phyloP scores from a whole-genome alignment of 2,797 vertebrate species.

The Dermochelys coriacea region DNA sequence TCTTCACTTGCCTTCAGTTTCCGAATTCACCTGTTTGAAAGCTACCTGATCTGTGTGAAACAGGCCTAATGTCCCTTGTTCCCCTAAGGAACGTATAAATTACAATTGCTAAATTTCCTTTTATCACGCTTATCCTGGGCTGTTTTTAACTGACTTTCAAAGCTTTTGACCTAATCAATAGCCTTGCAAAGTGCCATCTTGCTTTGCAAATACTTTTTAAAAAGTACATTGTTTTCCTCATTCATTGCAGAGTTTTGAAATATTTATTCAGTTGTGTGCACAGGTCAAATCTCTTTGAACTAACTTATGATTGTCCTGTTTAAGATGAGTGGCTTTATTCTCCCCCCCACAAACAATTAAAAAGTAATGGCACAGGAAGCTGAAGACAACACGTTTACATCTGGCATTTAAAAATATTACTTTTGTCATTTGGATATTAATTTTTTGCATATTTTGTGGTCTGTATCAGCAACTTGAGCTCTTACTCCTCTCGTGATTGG shows the following conservation, averaged over 20 bases:
- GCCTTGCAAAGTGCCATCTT: background rate
- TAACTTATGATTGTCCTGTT: background rate
- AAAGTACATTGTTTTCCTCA: accelerated
- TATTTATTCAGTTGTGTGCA: background rate
- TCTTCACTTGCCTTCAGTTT: background rate
- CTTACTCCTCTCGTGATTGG: accelerated
- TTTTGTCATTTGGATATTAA: background rate
- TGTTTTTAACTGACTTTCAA: background rate
- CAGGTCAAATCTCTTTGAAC: background rate
- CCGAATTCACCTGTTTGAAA: background rate
- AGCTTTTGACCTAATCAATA: background rate
- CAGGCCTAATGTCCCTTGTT: background rate
- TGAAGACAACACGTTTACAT: background rate
- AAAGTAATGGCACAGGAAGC: background rate
- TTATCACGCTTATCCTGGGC: background rate
- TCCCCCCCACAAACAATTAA: background rate
- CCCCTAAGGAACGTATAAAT: background rate
- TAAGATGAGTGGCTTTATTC: background rate
- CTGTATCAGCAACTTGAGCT: background rate
- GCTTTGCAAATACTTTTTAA: background rate
- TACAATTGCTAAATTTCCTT: background rate
- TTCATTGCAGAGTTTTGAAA: background rate
- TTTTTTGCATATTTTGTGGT: background rate
- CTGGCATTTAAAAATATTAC: background rate
- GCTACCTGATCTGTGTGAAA: background rate